Conservation (phyloP, 2,888 invertebrate species). For the Galerucella calmariensis region DNA sequence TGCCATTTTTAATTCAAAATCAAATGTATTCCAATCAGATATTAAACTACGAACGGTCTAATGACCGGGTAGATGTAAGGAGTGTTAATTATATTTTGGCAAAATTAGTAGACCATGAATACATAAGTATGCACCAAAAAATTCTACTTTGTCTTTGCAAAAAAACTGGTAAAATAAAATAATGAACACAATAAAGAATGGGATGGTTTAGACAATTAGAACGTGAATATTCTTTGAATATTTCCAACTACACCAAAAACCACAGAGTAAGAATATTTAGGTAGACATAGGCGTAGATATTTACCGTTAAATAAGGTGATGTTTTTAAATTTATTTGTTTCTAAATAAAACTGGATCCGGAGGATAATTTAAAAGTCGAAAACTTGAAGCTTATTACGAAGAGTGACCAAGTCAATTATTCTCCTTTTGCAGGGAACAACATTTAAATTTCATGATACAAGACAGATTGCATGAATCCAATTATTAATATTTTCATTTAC, state of each 20-base stretch:
- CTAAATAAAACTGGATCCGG: no score
- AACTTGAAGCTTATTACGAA: no score
- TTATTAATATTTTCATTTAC: no score
- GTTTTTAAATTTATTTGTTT: no score
- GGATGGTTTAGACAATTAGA: conserved; percentile 52
- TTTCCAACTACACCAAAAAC: conserved; percentile 45
- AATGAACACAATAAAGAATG: not conserved
- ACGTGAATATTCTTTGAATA: conserved; percentile 51
- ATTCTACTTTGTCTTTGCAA: conserved; percentile 1
- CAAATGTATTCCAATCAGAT: no score
- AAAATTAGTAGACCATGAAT: conserved; percentile 10
- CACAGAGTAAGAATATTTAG: conserved; percentile 44
- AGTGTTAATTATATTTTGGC: conserved; percentile 16
- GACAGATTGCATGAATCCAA: no score
- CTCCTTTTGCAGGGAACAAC: no score
- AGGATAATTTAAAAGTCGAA: no score
- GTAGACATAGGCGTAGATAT: conserved; percentile 45
- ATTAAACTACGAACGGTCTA: not conserved
- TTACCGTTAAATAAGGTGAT: not conserved
- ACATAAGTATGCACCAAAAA: conserved; percentile 7
- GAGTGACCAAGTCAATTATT: no score
- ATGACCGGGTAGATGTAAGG: not conserved
- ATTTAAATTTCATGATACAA: no score
- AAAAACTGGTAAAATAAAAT: not conserved
- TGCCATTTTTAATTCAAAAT: no score